Evolutionary conservation across 2,113 vertebrate genomes (phyloP).

Genomic region (Gopherus evgoodei): DNA sequence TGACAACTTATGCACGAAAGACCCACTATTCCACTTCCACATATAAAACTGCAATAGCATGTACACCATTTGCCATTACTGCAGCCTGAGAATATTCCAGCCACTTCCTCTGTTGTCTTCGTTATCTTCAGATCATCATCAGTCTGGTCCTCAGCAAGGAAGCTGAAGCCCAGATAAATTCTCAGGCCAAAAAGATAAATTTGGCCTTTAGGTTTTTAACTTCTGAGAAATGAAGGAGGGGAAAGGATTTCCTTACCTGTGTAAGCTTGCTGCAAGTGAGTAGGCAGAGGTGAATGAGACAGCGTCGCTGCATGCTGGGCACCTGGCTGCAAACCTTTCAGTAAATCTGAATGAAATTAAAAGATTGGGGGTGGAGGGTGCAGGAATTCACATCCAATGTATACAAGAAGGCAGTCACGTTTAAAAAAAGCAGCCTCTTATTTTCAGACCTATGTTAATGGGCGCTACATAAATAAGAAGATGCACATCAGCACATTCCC

Average conservation of each 20-base stretch:
- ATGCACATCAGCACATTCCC: neutral
- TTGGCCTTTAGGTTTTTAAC: neutral
- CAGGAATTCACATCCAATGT: neutral
- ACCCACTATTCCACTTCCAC: neutral
- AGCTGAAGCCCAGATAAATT: neutral
- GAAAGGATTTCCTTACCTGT: constrained; percentile 84
- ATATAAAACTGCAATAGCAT: neutral
- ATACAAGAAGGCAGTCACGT: neutral
- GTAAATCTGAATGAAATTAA: constrained; percentile 89
- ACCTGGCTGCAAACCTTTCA: constrained; percentile 98
- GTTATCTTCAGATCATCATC: neutral
- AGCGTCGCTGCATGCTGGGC: constrained; percentile 86
- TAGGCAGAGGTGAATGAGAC: constrained; percentile 90
- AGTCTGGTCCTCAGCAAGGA: neutral
- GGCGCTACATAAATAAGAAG: neutral
- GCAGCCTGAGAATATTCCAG: neutral
- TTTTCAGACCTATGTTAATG: neutral
- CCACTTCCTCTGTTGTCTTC: neutral
- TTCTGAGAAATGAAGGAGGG: constrained; percentile 7
- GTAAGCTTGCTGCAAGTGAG: constrained; percentile 95
- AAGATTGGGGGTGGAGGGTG: constrained; percentile 46
- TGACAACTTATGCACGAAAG: neutral
- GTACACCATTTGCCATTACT: neutral
- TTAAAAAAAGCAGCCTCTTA: neutral
- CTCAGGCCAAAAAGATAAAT: neutral